Evolutionary conservation across 1,140 invertebrate genomes (phyloP).

Genomic region (Condylostylus longicornis): DNA sequence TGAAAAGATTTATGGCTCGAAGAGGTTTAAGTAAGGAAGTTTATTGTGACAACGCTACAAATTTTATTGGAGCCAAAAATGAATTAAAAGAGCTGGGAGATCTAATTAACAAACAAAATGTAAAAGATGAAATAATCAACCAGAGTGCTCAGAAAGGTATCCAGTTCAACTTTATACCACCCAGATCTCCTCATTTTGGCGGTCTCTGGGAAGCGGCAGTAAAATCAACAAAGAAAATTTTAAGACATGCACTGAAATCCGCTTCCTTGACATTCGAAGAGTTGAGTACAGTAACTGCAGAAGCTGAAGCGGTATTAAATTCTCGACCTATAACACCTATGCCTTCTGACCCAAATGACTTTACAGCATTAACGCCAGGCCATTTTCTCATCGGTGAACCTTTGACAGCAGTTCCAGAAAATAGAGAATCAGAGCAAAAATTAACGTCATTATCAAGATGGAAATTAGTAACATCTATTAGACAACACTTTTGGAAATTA

Average conservation of each 20-base stretch:
- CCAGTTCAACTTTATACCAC: conserved; percentile 16
- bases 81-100: conserved; percentile 2
- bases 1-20: conserved; percentile 11
- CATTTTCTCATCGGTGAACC: conserved; percentile 25
- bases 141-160: conserved; percentile 10
- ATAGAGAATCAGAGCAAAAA: neutral
- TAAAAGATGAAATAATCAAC: no score
- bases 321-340: conserved; percentile 14
- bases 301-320: conserved; percentile 18
- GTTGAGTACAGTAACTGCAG: conserved; percentile 9
- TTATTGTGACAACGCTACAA: conserved; percentile 24
- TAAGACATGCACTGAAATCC: conserved; percentile 10
- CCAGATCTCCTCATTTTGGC: conserved; percentile 18
- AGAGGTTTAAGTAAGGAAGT: conserved; percentile 11
- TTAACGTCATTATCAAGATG: neutral
- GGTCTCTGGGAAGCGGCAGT: conserved; percentile 18
- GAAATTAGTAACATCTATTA: conserved; percentile 6
- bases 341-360: conserved; percentile 15
- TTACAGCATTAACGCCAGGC: conserved; percentile 17
- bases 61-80: conserved; percentile 17
- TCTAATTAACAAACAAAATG: neutral
- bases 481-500: conserved; percentile 14
- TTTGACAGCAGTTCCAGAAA: conserved; percentile 12
- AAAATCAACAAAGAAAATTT: conserved; percentile 13
- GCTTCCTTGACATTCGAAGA: conserved; percentile 11